Percentiles rank a stretch among this genome's conserved stretches.
phyloP scores from a whole-genome alignment of 2,113 vertebrate species.

The Rhegmatorhina hoffmannsi region DNA sequence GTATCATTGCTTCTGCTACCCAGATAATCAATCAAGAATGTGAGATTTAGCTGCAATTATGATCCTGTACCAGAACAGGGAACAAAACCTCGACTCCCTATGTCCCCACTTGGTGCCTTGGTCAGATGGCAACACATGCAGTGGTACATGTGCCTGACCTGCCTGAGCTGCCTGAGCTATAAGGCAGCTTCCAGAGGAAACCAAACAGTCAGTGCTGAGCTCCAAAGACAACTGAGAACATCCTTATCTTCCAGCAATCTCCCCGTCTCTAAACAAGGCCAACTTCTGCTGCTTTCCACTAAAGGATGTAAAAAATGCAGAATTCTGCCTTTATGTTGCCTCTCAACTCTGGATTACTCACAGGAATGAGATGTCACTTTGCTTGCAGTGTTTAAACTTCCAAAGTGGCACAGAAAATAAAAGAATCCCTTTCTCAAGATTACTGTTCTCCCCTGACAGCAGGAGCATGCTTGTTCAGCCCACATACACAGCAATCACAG shows the following conservation, averaged over 20 bases:
- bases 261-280: background rate
- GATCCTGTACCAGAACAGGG: background rate
- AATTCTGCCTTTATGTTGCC: background rate
- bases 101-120: rapidly evolving
- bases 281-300: background rate
- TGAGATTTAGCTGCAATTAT: background rate
- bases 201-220: background rate
- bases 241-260: rapidly evolving
- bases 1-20: background rate
- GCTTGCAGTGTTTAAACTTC: background rate
- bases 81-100: background rate
- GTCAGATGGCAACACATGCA: rapidly evolving
- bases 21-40: background rate
- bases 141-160: background rate
- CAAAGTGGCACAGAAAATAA: conserved; percentile 11
- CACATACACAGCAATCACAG: background rate
- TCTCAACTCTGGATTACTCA: conserved; percentile 4
- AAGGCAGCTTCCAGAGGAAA: background rate
- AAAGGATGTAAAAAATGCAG: background rate
- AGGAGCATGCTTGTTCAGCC: background rate
- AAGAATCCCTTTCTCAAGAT: background rate
- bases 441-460: background rate
- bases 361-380: conserved; percentile 14
- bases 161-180: background rate
- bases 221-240: background rate